phyloP scores from a whole-genome alignment of 1,140 invertebrate species.

The Penaeus japonicus region DNA sequence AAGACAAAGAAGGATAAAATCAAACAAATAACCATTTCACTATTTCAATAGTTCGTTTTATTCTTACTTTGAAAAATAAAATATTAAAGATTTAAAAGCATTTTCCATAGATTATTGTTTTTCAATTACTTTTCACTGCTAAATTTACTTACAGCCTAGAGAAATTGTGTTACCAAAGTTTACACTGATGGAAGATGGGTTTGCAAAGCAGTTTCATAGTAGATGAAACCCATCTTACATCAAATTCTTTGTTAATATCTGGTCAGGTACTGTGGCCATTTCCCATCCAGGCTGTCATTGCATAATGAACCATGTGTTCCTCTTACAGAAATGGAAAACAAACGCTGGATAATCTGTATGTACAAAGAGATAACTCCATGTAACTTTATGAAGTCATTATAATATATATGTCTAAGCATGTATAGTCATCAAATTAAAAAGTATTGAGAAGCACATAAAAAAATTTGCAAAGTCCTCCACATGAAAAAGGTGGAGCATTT shows the following conservation, averaged over 20 bases:
- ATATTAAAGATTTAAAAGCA: slow-evolving; percentile 57
- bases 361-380: slow-evolving; percentile 22
- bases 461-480: neutral
- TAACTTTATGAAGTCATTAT: neutral
- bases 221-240: slow-evolving; percentile 22
- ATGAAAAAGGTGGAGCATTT: neutral
- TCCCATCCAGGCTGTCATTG: slow-evolving; percentile 53
- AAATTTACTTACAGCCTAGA: slow-evolving; percentile 52
- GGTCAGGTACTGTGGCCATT: slow-evolving; percentile 55
- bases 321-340: slow-evolving; percentile 13
- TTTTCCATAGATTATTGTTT: slow-evolving; percentile 51
- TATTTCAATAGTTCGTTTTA: slow-evolving; percentile 55
- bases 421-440: neutral
- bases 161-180: slow-evolving; percentile 47
- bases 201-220: neutral
- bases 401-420: slow-evolving; percentile 7
- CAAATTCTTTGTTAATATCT: slow-evolving; percentile 51
- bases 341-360: slow-evolving; percentile 35
- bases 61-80: slow-evolving; percentile 57
- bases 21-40: slow-evolving; percentile 38
- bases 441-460: slow-evolving; percentile 4
- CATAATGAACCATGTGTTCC: slow-evolving; percentile 44
- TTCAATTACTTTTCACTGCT: slow-evolving; percentile 32
- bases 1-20: neutral
- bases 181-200: slow-evolving; percentile 20